Evolutionary conservation across 2,888 invertebrate species (phyloP), one percentile per base, ranked within the genome.

Genomic region (Hipparchia semele): DNA sequence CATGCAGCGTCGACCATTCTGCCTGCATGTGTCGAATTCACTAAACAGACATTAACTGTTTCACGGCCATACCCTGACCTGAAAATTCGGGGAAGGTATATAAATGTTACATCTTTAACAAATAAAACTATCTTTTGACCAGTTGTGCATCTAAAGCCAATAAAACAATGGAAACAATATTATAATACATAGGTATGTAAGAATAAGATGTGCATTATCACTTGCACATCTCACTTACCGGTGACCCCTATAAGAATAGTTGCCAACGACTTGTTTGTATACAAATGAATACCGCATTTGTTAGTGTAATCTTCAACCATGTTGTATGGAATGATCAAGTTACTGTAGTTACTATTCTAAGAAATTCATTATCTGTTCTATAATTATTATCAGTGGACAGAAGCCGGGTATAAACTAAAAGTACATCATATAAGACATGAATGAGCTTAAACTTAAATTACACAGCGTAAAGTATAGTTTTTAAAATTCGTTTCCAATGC

Each of bases 21-120:
- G 93, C 86, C 92, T 88, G 87, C 93, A 93, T 94, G 89, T 93
- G 94, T 92, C 90, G 92, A 92, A 92, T 93, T 91, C 88, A 92
- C 90, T 91, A 91, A 92, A 91, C 91, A 91, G 90, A 86, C 88
- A 89, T 90, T 90, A 91, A 90, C 88, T 91, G 91, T 92, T 93
- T 94, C 94, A 94, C 85, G 93, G 94, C 90, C 94, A 88, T 89
- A 85, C 87, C 88, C 86, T 92, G 92, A 92, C 93, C 92, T 91
- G 90, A 86, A 85, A 89, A 77, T 91, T 88, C 86, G 86, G 77
- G 79, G 85, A 90, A 89, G 82, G 80, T 80, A 80, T 80, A 77
- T 79, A 75, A 79, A 80, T 74, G 71, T 58, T 73, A 46, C 51
- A 54, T 65, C 33, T 72, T 62, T 65, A 70, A 54, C 13, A n/a